Base-by-base conservation (phyloP, 1,140 invertebrate genomes). In the Druon quercuslanigerum region DNA sequence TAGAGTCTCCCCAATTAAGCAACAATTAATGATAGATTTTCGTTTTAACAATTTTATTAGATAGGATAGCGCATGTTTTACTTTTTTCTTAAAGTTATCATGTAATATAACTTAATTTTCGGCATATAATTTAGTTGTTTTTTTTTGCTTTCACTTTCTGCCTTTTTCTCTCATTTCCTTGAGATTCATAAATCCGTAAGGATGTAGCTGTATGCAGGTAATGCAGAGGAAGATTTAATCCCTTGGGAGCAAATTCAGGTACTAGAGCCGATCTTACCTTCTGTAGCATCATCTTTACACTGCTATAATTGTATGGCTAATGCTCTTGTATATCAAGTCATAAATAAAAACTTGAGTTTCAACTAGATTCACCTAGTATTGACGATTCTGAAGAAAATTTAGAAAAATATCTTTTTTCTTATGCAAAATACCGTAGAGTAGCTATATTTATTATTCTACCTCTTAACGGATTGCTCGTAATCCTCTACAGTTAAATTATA, bases 221-320 rank as follows among this genome's bases (percentile, higher is more conserved):
- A 66, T 66, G 57, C 57, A 66, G 9, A 66, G 57, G 40, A 66
- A 12, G 40, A 33, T 66, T 66, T 66, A 66, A 66, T 66, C 57
- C 57, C 40, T 66, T 66, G 40, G 25, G 40, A 66, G 57, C 57
- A 25, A 66, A 66, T 33, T 25, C 57, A 33, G 57, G 57, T 25
- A 66, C 40, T 66, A 66, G 25, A 66, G 57, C 13, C 40, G 57
- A 66, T 25, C 40, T 66, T 33, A 66, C 57, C 57, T 66, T 66
- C 33, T 66, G 57, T 66, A 66, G 57, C 57, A 66, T 66, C 19
- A 33, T 13, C 33, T 33, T 20, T 66, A 14, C 57, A 33, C 2
- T 40, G 40, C 40, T 66, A 66, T 25, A 14, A 66, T 66, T 66
- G n/a, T n/a, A n/a, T n/a, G n/a, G n/a, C n/a, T n/a, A n/a, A n/a